Base-by-base conservation (phyloP, 1,140 invertebrate species). In the Saxidomus purpurata region DNA sequence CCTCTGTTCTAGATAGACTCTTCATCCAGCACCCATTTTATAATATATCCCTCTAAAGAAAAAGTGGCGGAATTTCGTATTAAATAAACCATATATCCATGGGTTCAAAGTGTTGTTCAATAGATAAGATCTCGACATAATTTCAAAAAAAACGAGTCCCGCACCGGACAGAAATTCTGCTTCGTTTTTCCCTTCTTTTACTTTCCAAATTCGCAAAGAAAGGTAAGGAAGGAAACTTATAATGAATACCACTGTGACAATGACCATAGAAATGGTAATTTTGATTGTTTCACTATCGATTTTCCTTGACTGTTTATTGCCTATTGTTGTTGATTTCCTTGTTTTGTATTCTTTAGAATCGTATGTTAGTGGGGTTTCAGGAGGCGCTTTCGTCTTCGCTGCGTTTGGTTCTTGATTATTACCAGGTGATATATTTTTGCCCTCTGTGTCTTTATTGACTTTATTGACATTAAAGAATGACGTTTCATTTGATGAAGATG, bases 21-120 rank as follows among this genome's bases (percentile, higher is more conserved):
- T n/a, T 43, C 15, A 43, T 15, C 43, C 4, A 43, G 43, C 4
- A 15, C 4, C 43, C 43, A 3, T n/a, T 59, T 59, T 59, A 59
- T 19, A 59, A 59, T 59, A 22, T 59, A 59, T 9, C 55, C 55
- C n/a, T n/a, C 69, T 28, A 36, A 71, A 76, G 69, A 86, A 74
- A 43, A 77, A 87, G 25, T 38, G n/a, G 36, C 89, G 79, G 34
- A 91, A 91, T 4, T 89, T 76, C 15, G 43, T 76, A 76, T 91
- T 91, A 34, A 91, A 88, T 22, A 91, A 76, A 13, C 90, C 90
- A 49, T 91, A 91, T 59, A 91, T 91, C 47, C 88, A 81, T 9
- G 90, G 86, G 43, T 91, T 91, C n/a, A 89, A 77, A n/a, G 43
- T 85, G 49, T 82, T 82, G 25, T 85, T 89, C 15, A 91, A 36